Evolutionary conservation across 1,140 invertebrate genomes (phyloP).

Genomic region (Drosophila miranda): DNA sequence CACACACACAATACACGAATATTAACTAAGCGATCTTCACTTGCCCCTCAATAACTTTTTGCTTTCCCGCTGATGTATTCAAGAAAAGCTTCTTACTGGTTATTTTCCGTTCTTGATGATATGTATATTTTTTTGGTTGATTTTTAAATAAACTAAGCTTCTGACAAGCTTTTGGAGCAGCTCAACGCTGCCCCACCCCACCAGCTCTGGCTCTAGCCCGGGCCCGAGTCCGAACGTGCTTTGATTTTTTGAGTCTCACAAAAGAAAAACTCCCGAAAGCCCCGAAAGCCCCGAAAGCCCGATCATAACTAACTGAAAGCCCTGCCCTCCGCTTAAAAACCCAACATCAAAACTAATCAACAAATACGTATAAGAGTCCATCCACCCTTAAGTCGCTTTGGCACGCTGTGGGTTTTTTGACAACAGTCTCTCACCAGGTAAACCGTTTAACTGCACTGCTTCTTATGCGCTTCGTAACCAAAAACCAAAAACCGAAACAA

Average conservation of each 20-base stretch:
- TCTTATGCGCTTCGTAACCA: conserved; percentile 71
- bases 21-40: conserved; percentile 58
- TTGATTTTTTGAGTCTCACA: conserved; percentile 70
- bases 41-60: conserved; percentile 69
- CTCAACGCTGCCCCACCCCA: conserved; percentile 54
- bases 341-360: conserved; percentile 44
- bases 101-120: conserved; percentile 59
- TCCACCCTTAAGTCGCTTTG: conserved; percentile 83
- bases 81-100: conserved; percentile 72
- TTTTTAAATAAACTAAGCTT: conserved; percentile 43
- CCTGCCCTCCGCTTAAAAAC: conserved; percentile 52
- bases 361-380: conserved; percentile 48
- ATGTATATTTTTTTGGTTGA: conserved; percentile 43
- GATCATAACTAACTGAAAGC: conserved; percentile 19
- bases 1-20: conserved; percentile 17
- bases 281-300: conserved; percentile 4
- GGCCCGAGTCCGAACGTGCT: conserved; percentile 59
- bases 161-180: conserved; percentile 41
- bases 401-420: conserved; percentile 84
- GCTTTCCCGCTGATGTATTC: conserved; percentile 68
- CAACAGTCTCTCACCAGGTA: conserved; percentile 83
- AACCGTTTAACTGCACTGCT: conserved; percentile 80
- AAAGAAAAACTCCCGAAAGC: conserved; percentile 28
- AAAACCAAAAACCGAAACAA: conserved; percentile 1
- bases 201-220: too few species aligned